Conservation (phyloP, 2,888 invertebrate species). For the Nasonovia ribisnigri region DNA sequence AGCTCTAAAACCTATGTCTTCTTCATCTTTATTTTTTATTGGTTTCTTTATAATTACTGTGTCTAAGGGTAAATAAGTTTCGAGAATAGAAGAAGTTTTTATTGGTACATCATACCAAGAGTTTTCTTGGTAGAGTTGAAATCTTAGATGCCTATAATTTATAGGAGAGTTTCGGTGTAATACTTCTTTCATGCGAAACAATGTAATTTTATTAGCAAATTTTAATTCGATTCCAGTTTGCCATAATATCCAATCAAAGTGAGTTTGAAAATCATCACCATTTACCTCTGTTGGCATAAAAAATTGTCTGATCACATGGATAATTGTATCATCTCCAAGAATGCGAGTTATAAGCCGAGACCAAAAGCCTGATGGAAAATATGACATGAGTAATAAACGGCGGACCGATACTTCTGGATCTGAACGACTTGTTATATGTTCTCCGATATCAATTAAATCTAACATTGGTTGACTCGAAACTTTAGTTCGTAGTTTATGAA, state of each 20-base stretch:
- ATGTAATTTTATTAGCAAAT: constrained; percentile 79
- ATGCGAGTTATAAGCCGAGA: constrained; percentile 92
- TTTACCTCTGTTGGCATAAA: constrained; percentile 81
- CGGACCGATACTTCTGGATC: constrained; percentile 76
- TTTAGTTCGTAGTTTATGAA: constrained; percentile 43
- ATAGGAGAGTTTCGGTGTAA: constrained; percentile 75
- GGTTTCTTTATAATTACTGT: constrained; percentile 74
- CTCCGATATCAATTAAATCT: constrained; percentile 54
- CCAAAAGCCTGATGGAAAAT: constrained; percentile 99
- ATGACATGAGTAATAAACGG: constrained; percentile 90
- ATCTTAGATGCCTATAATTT: constrained; percentile 72
- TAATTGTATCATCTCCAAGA: constrained; percentile 87
- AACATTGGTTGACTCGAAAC: constrained; percentile 27
- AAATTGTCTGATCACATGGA: constrained; percentile 81
- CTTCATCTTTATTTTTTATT: constrained; percentile 71
- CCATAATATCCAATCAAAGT: constrained; percentile 92
- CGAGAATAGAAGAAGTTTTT: constrained; percentile 84
- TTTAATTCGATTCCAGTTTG: constrained; percentile 90
- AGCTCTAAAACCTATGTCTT: constrained; percentile 76
- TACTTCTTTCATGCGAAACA: constrained; percentile 88
- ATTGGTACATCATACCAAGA: constrained; percentile 88
- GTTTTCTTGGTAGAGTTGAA: constrained; percentile 82
- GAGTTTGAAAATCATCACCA: constrained; percentile 48
- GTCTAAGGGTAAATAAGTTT: constrained; percentile 85
- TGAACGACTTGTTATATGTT: constrained; percentile 71